Evolutionary conservation across 2,797 vertebrate species (phyloP), one percentile per base, ranked within the genome.

Genomic region (Ambastaia sidthimunki): DNA sequence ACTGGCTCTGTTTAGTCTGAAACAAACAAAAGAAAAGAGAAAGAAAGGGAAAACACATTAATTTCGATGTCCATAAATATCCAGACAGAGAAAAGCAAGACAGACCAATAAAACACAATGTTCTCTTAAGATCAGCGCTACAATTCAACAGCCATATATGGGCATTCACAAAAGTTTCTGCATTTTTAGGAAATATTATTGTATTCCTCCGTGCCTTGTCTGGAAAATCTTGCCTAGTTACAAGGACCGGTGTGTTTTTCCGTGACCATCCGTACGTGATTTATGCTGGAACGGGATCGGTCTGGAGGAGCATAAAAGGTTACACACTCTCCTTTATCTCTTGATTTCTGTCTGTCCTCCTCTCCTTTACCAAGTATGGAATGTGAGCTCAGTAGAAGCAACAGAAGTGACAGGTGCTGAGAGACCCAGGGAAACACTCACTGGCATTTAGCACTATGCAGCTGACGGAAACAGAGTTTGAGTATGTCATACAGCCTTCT

Each of bases 351-450:
- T 59, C 66, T 57, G 50, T 48, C 41, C 18, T 52, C 62, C 41
- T 80, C 80, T 63, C 52, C 67, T 84, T 89, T 90, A 91, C 91
- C 90, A 89, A 88, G 88, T 90, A 90, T 89, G 89, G 90, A 91
- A 84, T 88, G 86, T 76, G 80, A 80, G 74, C 85, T 89, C 72
- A 78, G 88, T 87, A 66, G 74, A 83, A 88, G 86, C 89, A 88
- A 86, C 87, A 90, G 85, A 88, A 89, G 86, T 88, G 88, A 91
- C 92, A 94, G 92, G 91, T 93, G 92, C 89, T 89, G 86, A 88
- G 88, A 63, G 85, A 83, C 83, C 77, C 84, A 79, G 81, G 84
- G 89, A 91, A 87, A 91, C 87, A 87, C 86, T 90, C 83, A 84
- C 85, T 89, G 89, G 87, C 89, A 92, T 93, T 93, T 91, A 91